phyloP scores from a whole-genome alignment of 2,113 vertebrate genomes.

The Cephalopterus ornatus region DNA sequence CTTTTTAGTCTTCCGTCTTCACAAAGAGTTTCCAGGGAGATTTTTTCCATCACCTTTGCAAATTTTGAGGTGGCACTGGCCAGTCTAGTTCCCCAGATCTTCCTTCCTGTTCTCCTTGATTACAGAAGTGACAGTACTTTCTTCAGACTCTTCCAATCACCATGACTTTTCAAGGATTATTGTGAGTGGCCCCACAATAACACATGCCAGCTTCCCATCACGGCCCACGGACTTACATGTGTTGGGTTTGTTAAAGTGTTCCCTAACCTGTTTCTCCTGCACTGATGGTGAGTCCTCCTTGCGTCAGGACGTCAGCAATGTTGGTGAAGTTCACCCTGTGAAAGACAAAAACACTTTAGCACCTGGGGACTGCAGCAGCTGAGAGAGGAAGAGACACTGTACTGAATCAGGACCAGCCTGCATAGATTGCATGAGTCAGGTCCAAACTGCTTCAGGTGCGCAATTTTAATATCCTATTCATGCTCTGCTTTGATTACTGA shows the following conservation, averaged over 20 bases:
- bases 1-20: background rate
- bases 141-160: background rate
- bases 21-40: background rate
- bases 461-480: background rate
- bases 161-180: background rate
- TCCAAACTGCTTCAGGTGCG: background rate
- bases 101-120: background rate
- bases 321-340: background rate
- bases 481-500: background rate
- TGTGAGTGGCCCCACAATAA: background rate
- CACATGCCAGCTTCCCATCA: background rate
- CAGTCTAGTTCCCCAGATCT: background rate
- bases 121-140: background rate
- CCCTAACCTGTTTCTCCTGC: background rate
- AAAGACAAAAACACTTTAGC: background rate
- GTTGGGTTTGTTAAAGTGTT: background rate
- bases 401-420: background rate
- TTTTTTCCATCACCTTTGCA: background rate
- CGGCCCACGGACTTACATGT: fast-evolving
- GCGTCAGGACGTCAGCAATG: background rate
- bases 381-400: background rate
- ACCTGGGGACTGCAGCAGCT: background rate
- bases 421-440: background rate
- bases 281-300: background rate
- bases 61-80: background rate